phyloP scores from a whole-genome alignment of 2,888 invertebrate genomes.

The Stenoptilia bipunctidactyla region DNA sequence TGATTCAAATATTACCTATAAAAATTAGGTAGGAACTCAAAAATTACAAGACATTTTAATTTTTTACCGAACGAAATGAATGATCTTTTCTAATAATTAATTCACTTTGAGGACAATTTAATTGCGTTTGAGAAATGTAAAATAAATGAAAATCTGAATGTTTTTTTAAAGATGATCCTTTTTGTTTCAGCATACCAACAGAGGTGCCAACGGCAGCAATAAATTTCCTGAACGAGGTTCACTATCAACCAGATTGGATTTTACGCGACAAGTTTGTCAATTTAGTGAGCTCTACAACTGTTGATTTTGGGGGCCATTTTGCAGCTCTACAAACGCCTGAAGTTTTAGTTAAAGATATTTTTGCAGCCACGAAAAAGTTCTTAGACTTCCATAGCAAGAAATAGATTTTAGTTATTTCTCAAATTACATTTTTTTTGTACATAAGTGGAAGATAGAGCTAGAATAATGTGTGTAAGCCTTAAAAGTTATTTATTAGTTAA shows the following conservation, averaged over 20 bases:
- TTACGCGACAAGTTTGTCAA: slow-evolving; percentile 74
- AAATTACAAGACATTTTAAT: no score
- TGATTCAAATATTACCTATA: no score
- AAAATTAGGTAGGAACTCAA: no score
- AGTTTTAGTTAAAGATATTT: slow-evolving; percentile 75
- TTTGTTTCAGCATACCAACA: slow-evolving; percentile 77
- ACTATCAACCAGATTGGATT: slow-evolving; percentile 73
- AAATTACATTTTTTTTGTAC: neutral
- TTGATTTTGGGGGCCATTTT: slow-evolving; percentile 86
- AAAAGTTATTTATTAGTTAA: no score
- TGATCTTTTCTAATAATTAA: no score
- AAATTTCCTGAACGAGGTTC: slow-evolving; percentile 79
- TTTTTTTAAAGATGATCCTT: no score
- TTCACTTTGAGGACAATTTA: no score
- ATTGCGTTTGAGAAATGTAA: no score
- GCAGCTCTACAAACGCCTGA: slow-evolving; percentile 84
- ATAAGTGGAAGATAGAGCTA: no score
- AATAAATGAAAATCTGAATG: no score
- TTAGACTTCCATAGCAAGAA: slow-evolving; percentile 26
- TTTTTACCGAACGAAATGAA: no score
- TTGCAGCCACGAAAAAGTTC: slow-evolving; percentile 32
- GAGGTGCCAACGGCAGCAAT: slow-evolving; percentile 80
- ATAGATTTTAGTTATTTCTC: neutral
- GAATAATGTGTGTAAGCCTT: no score
- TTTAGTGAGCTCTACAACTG: slow-evolving; percentile 75